Evolutionary conservation across 2,888 invertebrate genomes (phyloP).

Genomic region (Sympetrum striolatum): DNA sequence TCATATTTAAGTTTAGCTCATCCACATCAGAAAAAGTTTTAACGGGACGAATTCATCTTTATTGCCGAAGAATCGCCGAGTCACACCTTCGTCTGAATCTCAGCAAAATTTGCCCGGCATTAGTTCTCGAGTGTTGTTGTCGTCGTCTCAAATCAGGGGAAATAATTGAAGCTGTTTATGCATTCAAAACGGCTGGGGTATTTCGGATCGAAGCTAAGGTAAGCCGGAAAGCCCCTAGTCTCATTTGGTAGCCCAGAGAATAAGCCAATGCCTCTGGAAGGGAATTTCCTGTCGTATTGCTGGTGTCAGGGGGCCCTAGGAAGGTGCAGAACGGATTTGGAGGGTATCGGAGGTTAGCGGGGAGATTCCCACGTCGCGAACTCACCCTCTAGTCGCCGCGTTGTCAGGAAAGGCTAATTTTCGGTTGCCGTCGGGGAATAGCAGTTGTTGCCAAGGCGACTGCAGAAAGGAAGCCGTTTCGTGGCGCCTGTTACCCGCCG

Average conservation of each 20-base stretch:
- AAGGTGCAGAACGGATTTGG: neutral
- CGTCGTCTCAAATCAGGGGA: no score
- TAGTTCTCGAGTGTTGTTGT: no score
- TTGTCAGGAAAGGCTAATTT: neutral
- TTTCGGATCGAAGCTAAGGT: no score
- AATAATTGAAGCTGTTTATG: no score
- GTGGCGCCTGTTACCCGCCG: neutral
- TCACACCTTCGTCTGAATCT: no score
- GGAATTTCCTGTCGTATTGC: neutral
- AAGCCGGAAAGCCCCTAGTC: no score
- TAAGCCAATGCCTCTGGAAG: neutral
- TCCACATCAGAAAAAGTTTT: no score
- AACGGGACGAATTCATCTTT: no score
- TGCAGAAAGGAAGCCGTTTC: neutral
- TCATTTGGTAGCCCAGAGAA: neutral
- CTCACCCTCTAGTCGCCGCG: neutral
- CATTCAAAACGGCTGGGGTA: no score
- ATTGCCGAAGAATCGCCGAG: no score
- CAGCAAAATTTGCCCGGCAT: no score
- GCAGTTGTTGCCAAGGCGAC: slow-evolving; percentile 15
- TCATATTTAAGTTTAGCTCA: no score
- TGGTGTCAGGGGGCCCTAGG: neutral
- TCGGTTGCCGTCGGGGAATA: neutral
- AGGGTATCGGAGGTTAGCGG: neutral
- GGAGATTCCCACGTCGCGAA: neutral